Percentiles rank a stretch among this genome's conserved stretches.
Evolutionary conservation across 64 coral and sea anemone genomes (phyloP).

Genomic region (Hydrozoanthus tunicans): DNA sequence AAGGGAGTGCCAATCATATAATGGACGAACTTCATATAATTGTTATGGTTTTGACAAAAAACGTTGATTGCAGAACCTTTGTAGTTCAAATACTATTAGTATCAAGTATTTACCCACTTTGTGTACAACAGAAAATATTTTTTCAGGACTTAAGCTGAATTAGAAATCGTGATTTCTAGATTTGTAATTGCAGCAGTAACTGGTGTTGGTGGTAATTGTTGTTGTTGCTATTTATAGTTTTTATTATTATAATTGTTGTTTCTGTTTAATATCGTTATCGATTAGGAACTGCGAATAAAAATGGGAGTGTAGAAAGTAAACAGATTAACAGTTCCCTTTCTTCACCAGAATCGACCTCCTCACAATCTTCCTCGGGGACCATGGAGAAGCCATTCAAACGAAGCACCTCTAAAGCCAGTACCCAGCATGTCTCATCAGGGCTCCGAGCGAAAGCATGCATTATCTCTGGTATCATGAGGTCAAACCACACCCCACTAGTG

Average conservation of each 20-base stretch:
- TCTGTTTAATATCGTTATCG: neutral
- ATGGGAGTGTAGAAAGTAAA: neutral
- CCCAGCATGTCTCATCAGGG: neutral
- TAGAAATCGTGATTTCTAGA: too few relatives aligned
- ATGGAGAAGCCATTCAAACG: neutral
- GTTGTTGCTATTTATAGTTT: too few relatives aligned
- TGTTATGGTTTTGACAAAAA: too few relatives aligned
- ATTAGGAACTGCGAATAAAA: neutral
- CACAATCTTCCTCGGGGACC: neutral
- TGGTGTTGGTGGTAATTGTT: too few relatives aligned
- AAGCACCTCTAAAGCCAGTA: neutral
- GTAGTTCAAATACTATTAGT: too few relatives aligned
- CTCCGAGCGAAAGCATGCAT: neutral
- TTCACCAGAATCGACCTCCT: neutral
- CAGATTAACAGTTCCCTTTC: neutral
- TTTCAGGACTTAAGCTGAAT: too few relatives aligned
- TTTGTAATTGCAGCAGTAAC: too few relatives aligned
- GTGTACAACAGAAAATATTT: too few relatives aligned
- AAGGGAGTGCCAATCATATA: too few relatives aligned
- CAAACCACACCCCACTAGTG: neutral
- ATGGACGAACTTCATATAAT: too few relatives aligned
- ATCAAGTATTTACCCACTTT: too few relatives aligned
- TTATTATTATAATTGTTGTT: neutral
- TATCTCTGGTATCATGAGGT: constrained; percentile 51
- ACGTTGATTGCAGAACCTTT: too few relatives aligned